A percentile compares a stretch with the other conserved stretches of the same genome.
Evolutionary conservation across 2,888 invertebrate genomes (phyloP).

Genomic region (Drosophila prostipennis): DNA sequence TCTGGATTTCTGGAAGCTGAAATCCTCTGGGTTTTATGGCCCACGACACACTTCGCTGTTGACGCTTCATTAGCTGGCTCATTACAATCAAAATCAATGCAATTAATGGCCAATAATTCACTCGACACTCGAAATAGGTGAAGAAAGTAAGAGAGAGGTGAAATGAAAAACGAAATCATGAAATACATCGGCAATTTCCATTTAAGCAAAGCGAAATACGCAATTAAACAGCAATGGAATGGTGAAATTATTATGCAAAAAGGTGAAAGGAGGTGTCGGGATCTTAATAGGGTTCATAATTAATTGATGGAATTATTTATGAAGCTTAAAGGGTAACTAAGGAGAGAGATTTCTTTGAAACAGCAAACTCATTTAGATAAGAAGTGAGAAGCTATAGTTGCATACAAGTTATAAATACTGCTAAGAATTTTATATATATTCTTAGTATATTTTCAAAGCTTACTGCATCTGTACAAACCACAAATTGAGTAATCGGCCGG

Average conservation of each 20-base stretch:
- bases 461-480: too few species aligned
- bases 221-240: constrained; percentile 13
- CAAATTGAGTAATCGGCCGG: too few species aligned
- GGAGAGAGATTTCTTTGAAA: not conserved
- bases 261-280: constrained; percentile 5
- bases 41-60: constrained; percentile 9
- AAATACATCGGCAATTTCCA: constrained; percentile 39
- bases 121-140: constrained; percentile 29
- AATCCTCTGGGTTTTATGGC: constrained; percentile 20
- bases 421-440: too few species aligned
- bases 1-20: not conserved
- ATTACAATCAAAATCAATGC: constrained; percentile 47
- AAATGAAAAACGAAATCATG: constrained; percentile 26
- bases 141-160: not conserved
- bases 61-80: constrained; percentile 56
- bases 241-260: not conserved
- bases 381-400: too few species aligned
- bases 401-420: too few species aligned
- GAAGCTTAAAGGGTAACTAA: not conserved
- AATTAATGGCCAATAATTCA: constrained; percentile 44
- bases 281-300: constrained; percentile 23
- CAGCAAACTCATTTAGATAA: too few species aligned
- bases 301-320: constrained; percentile 10
- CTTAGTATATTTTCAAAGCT: too few species aligned
- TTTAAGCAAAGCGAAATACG: constrained; percentile 22